phyloP scores from a whole-genome alignment of 2,888 invertebrate species.

The Andrena camellia region DNA sequence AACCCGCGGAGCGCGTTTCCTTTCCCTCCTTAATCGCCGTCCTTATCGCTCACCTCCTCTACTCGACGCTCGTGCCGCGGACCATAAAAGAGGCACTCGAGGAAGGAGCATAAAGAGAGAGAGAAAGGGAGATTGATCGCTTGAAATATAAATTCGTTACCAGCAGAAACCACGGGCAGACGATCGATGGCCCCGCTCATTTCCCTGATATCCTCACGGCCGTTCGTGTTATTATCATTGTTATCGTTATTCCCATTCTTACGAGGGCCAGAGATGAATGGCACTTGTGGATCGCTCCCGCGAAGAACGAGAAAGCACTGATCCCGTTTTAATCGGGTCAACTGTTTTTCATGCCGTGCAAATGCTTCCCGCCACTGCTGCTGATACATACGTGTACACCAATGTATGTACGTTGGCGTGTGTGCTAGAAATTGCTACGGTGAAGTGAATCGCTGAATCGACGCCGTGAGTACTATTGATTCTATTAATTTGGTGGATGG shows the following conservation, averaged over 20 bases:
- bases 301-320: constrained; percentile 25
- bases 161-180: constrained; percentile 28
- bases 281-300: constrained; percentile 53
- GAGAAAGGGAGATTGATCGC: constrained; percentile 28
- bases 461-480: constrained; percentile 43
- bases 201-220: constrained; percentile 48
- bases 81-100: constrained; percentile 56
- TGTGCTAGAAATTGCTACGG: neutral
- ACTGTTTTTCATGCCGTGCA: constrained; percentile 29
- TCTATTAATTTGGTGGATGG: constrained; percentile 44
- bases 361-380: constrained; percentile 14
- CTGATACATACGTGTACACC: neutral
- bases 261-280: constrained; percentile 54
- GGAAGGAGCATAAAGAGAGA: neutral
- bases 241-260: constrained; percentile 67
- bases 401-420: neutral
- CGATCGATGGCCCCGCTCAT: constrained; percentile 51
- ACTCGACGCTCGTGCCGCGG: constrained; percentile 13
- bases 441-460: constrained; percentile 12
- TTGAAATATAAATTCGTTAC: constrained; percentile 49
- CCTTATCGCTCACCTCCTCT: constrained; percentile 28
- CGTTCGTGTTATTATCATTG: constrained; percentile 56
- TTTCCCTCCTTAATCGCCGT: constrained; percentile 36
- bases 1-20: constrained; percentile 63
- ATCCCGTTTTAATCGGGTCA: constrained; percentile 62